These are phyloP conservation scores for Tauraco erythrolophus DNA, from an alignment of 2,113 vertebrate species.

Conservation along the genomic window DNA sequence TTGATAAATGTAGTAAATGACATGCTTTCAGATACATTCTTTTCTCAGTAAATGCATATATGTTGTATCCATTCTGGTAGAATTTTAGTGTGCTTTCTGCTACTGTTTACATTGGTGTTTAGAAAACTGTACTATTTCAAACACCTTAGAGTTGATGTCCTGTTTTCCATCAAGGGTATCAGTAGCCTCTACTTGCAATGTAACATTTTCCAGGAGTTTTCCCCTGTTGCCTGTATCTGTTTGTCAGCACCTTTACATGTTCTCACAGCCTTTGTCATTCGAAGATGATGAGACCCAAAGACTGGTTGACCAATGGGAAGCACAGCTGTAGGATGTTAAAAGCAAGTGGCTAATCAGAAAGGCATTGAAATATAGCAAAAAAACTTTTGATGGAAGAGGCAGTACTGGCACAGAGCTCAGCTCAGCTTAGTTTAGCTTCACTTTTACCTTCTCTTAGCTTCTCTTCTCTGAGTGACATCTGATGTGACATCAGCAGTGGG, in stretches of 20 bases:
- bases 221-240: fast-evolving
- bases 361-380: not conserved
- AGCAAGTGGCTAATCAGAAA: not conserved
- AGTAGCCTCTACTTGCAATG: not conserved
- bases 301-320: not conserved
- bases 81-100: not conserved
- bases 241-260: not conserved
- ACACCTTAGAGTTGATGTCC: not conserved
- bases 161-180: not conserved
- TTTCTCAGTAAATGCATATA: not conserved
- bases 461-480: not conserved
- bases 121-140: not conserved
- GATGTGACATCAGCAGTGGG: fast-evolving
- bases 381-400: not conserved
- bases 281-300: not conserved
- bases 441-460: not conserved
- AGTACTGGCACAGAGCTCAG: not conserved
- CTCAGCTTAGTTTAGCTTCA: not conserved
- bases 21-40: not conserved
- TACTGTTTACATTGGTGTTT: not conserved
- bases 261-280: not conserved
- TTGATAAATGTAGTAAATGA: not conserved
- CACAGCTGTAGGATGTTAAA: not conserved
- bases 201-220: not conserved
- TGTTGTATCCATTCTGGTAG: not conserved